Conservation (phyloP, 1,140 invertebrate genomes). For the Varroa destructor region DNA sequence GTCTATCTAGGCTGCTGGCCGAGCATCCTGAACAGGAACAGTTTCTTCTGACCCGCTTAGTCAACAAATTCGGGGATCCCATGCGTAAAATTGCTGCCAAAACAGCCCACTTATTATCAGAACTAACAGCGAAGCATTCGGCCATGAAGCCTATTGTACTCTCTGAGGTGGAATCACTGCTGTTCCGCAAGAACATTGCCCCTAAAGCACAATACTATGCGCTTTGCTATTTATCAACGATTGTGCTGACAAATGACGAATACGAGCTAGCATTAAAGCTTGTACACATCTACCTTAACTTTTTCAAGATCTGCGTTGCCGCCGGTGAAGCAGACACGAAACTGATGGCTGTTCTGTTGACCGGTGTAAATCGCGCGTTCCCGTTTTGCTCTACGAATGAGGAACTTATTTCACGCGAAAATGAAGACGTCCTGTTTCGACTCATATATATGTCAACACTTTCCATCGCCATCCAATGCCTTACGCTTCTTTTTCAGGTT, state of each 20-base stretch:
- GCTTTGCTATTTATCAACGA: slow-evolving; percentile 61
- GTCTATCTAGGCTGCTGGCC: slow-evolving; percentile 51
- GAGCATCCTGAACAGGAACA: slow-evolving; percentile 76
- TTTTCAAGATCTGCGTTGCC: slow-evolving; percentile 83
- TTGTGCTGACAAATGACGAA: slow-evolving; percentile 56
- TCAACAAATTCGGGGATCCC: slow-evolving; percentile 93
- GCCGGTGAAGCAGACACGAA: slow-evolving; percentile 78
- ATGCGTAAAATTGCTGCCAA: slow-evolving; percentile 69
- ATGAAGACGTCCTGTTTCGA: slow-evolving; percentile 7
- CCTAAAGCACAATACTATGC: slow-evolving; percentile 79
- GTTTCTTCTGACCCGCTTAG: slow-evolving; percentile 57
- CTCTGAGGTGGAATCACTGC: slow-evolving; percentile 69
- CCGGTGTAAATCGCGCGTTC: slow-evolving; percentile 73
- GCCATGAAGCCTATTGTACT: slow-evolving; percentile 81
- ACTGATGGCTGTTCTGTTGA: slow-evolving; percentile 76
- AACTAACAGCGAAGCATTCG: slow-evolving; percentile 58
- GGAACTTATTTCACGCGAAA: slow-evolving; percentile 34
- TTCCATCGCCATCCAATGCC: slow-evolving; percentile 69
- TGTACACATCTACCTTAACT: slow-evolving; percentile 81
- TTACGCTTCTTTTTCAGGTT: slow-evolving; percentile 66
- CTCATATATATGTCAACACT: slow-evolving; percentile 48
- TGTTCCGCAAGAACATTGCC: slow-evolving; percentile 73
- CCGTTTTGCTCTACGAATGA: slow-evolving; percentile 52
- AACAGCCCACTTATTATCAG: slow-evolving; percentile 67
- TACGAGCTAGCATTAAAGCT: slow-evolving; percentile 61